Evolutionary conservation across 2,888 invertebrate genomes (phyloP), one percentile per base, ranked within the genome.

Genomic region (Limenitis camilla): DNA sequence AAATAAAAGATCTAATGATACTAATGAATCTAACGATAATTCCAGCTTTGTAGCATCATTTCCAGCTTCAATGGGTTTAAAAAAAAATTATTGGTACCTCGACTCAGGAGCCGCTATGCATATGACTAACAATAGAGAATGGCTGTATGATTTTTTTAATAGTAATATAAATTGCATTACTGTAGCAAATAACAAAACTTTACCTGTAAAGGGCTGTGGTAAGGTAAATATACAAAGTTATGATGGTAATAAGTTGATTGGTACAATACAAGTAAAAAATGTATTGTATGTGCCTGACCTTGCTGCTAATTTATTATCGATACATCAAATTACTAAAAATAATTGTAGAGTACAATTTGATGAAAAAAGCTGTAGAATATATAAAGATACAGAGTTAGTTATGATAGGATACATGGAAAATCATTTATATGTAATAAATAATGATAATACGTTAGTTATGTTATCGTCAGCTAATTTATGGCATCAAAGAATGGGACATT

Each of bases 281-380:
- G 63, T 66, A 29, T 47, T 66, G 5, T 62, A 50, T 61, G 60
- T 66, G 11, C 65, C 65, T 40, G 58, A 45, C 5, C 33, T 66
- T 27, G 61, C 65, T 19, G 55, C 55, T 1, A 63, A 64, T 33
- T 41, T 65, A 6, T 45, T 65, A 0, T 67, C 64, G 41, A 62
- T 65, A 0, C 61, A 64, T 38, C 41, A 57, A 6, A 61, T 67
- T 5, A 53, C 55, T 2, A 59, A 58, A 5, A 61, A 19, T 61
- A 59, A 59, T 1, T 50, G 38, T 47, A 58, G 57, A 5, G 49
- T 60, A 19, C 52, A 5, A n/a, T 19, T 19, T 19, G 19, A 19
- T 19, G 19, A 19, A 3, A 19, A 19, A 19, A 19, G 2, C 19
- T 19, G 19, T 19, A 19, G 19, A 19, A 19, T 19, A 19, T 19